Evolutionary conservation across 2,113 vertebrate genomes (phyloP).

Genomic region (Bufo gargarizans): DNA sequence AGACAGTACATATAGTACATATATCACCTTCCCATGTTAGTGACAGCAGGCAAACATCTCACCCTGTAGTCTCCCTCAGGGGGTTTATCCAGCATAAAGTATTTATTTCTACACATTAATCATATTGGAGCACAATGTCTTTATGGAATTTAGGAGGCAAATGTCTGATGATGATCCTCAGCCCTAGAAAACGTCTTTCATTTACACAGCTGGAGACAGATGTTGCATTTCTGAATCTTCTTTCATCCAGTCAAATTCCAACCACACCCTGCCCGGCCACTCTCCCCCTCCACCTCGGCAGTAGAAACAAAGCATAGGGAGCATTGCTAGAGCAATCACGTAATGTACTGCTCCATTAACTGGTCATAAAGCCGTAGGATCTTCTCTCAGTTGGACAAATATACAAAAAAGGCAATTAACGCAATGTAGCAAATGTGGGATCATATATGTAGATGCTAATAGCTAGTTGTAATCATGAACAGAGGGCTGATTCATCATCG

Average conservation of each 20-base stretch:
- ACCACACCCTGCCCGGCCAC: slow-evolving; percentile 48
- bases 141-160: not conserved
- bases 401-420: not conserved
- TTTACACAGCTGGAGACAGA: slow-evolving; percentile 50
- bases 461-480: not conserved
- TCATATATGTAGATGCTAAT: not conserved
- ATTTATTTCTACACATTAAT: not conserved
- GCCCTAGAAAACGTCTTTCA: not conserved
- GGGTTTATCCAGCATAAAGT: not conserved
- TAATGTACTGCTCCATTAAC: not conserved
- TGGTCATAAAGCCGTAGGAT: not conserved
- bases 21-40: not conserved
- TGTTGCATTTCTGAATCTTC: slow-evolving; percentile 37
- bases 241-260: slow-evolving; percentile 49
- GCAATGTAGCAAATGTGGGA: not conserved
- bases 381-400: not conserved
- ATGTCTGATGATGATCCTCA: not conserved
- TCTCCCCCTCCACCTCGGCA: slow-evolving; percentile 22
- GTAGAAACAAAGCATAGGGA: slow-evolving; percentile 32
- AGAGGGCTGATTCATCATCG: not conserved
- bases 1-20: not conserved
- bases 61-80: too few species aligned
- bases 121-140: not conserved
- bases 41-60: not conserved
- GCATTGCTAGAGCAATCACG: not conserved